These are phyloP conservation scores for Netelia fuscicornis DNA, from an alignment of 2,888 invertebrate genomes.

Conservation along the genomic window DNA sequence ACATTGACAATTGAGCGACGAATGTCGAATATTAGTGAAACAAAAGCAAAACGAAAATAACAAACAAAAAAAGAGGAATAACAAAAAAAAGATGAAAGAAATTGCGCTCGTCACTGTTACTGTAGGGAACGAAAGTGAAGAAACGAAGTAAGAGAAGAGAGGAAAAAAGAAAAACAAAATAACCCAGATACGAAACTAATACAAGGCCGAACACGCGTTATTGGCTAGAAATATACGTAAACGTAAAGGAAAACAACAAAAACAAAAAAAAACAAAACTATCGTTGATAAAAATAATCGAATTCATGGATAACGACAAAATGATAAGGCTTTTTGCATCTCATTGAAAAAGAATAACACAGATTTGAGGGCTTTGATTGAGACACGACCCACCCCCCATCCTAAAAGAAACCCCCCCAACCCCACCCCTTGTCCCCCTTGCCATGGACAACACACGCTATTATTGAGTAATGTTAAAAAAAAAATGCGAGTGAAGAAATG, in stretches of 20 bases:
- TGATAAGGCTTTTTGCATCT: slow-evolving; percentile 52
- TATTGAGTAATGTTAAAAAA: slow-evolving; percentile 50
- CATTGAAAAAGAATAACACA: slow-evolving; percentile 41
- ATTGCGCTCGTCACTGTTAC: slow-evolving; percentile 61
- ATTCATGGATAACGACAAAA: slow-evolving; percentile 56
- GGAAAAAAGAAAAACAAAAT: slow-evolving; percentile 35
- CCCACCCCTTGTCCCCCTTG: too few relatives aligned
- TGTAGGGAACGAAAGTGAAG: slow-evolving; percentile 33
- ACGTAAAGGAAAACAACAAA: slow-evolving; percentile 44
- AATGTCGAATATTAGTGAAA: slow-evolving; percentile 43
- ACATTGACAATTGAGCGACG: slow-evolving; percentile 41
- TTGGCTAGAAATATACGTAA: slow-evolving; percentile 63
- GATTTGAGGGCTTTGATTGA: slow-evolving; percentile 58
- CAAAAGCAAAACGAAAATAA: slow-evolving; percentile 5
- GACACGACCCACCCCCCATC: slow-evolving; percentile 21
- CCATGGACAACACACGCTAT: slow-evolving; percentile 39
- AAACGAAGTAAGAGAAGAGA: slow-evolving; percentile 23
- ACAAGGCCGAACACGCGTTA: slow-evolving; percentile 54
- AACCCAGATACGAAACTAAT: slow-evolving; percentile 51
- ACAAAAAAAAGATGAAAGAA: slow-evolving; percentile 18
- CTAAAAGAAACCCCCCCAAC: too few relatives aligned
- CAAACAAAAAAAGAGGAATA: slow-evolving; percentile 9
- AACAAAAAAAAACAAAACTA: slow-evolving; percentile 50
- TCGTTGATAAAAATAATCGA: slow-evolving; percentile 59
- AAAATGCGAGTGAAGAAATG: slow-evolving; percentile 24